Conservation (phyloP, 2,113 vertebrate species). For the Siphamia tubifer region DNA sequence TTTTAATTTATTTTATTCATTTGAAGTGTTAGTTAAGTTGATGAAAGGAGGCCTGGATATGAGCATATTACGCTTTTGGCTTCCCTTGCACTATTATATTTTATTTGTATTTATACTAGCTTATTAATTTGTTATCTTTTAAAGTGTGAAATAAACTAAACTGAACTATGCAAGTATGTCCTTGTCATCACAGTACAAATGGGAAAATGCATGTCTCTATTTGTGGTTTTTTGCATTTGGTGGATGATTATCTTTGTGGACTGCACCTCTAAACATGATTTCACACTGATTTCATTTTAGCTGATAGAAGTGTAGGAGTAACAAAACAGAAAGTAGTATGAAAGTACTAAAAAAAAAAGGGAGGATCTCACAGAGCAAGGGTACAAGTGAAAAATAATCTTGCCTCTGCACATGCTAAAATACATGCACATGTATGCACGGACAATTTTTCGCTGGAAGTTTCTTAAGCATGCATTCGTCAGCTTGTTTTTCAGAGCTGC, state of each 20-base stretch:
- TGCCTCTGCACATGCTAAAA: neutral
- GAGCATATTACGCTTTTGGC: no score
- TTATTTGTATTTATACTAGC: no score
- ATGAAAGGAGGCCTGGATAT: no score
- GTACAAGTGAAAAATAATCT: neutral
- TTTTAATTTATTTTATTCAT: no score
- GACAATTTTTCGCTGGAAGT: neutral
- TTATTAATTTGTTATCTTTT: no score
- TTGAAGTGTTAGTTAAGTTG: no score
- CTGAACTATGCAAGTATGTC: neutral
- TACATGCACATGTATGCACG: neutral
- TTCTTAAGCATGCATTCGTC: slow-evolving; percentile 51
- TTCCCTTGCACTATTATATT: no score
- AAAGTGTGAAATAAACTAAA: no score
- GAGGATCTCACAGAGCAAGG: neutral
- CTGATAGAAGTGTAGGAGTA: slow-evolving; percentile 20
- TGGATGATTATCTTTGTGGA: no score
- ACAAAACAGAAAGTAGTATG: neutral
- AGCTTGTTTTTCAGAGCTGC: slow-evolving; percentile 74
- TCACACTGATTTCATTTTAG: slow-evolving; percentile 25
- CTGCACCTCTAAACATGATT: neutral
- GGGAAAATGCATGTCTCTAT: neutral
- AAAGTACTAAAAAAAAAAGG: neutral
- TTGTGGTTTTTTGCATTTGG: neutral
- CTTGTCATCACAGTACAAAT: slow-evolving; percentile 18